A percentile compares a stretch with the other conserved stretches of the same genome.
Conservation (phyloP, 2,113 vertebrate genomes). For the Cyprinodon variegatus region DNA sequence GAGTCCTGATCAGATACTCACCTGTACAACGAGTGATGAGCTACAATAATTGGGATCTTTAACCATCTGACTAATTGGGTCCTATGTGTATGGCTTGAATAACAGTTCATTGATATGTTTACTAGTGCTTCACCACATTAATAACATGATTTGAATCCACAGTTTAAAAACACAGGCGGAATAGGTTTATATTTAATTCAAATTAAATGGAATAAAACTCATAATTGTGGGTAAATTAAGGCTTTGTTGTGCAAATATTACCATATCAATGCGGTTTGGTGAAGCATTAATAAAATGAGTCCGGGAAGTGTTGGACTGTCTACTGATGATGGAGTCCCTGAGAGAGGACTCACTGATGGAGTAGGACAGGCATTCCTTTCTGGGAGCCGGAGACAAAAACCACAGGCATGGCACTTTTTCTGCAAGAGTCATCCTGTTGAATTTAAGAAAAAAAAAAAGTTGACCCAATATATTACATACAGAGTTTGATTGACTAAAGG, state of each 20-base stretch:
- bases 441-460: neutral
- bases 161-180: neutral
- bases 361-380: slow-evolving; percentile 75
- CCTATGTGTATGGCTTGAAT: too few relatives aligned
- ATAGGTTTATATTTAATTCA: neutral
- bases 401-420: slow-evolving; percentile 86
- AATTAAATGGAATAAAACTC: neutral
- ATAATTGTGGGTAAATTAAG: neutral
- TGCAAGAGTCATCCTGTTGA: slow-evolving; percentile 85
- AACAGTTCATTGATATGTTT: too few relatives aligned
- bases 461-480: too few relatives aligned
- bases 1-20: too few relatives aligned
- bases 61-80: too few relatives aligned
- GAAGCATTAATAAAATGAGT: slow-evolving; percentile 56
- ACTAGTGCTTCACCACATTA: too few relatives aligned
- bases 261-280: slow-evolving; percentile 46
- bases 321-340: slow-evolving; percentile 72
- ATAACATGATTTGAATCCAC: too few relatives aligned
- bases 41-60: too few relatives aligned
- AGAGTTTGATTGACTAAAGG: too few relatives aligned
- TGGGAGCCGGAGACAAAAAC: slow-evolving; percentile 78
- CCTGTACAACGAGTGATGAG: too few relatives aligned
- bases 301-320: slow-evolving; percentile 70
- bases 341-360: slow-evolving; percentile 83
- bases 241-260: slow-evolving; percentile 11